Evolutionary conservation across 2,113 vertebrate species (phyloP).

Genomic region (Passer domesticus): DNA sequence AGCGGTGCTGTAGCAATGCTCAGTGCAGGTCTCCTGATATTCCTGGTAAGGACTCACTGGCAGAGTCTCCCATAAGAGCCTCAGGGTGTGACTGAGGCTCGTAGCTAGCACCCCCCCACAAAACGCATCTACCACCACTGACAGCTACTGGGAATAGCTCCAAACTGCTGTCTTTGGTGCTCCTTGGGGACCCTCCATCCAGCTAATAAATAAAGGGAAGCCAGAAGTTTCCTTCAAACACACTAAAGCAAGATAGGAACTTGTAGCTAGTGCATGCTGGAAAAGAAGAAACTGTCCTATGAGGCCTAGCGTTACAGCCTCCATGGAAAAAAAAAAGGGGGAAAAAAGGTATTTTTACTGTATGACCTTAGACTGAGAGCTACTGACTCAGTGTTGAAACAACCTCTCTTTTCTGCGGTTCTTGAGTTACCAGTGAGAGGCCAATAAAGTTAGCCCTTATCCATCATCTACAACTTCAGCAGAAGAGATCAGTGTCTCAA

Average conservation of each 20-base stretch:
- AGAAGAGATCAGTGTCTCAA: not conserved
- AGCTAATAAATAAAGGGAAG: not conserved
- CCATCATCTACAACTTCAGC: not conserved
- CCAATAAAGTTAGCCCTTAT: not conserved
- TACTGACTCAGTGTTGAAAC: not conserved
- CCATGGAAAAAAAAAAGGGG: too few relatives aligned
- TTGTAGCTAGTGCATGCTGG: not conserved
- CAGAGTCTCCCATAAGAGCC: not conserved
- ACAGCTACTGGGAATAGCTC: not conserved
- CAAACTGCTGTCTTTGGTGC: not conserved
- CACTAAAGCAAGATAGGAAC: not conserved
- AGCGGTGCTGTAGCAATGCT: not conserved
- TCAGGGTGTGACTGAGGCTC: not conserved
- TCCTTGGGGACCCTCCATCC: not conserved
- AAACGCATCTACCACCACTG: not conserved
- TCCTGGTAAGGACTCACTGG: not conserved
- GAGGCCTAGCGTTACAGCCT: rapidly evolving
- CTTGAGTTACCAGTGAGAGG: rapidly evolving
- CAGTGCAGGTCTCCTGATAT: not conserved
- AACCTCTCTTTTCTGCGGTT: not conserved
- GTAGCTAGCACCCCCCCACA: rapidly evolving
- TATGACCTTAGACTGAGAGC: not conserved
- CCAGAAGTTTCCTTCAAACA: not conserved
- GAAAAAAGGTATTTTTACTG: rapidly evolving
- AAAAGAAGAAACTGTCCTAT: not conserved